These are phyloP conservation scores for Neosilurus mollespiculum DNA, from an alignment of 2,797 vertebrate species.

Conservation along the genomic window DNA sequence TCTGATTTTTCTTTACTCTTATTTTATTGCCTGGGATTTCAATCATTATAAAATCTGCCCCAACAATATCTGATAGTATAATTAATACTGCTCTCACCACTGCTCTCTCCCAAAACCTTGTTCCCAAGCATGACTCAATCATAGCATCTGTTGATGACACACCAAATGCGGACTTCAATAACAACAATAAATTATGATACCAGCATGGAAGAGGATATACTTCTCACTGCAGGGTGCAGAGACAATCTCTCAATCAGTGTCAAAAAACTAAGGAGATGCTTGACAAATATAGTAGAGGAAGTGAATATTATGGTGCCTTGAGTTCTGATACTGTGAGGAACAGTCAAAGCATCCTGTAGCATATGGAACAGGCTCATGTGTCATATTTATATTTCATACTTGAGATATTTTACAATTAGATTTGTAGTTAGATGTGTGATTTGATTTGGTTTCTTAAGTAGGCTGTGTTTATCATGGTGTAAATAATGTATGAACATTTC, in stretches of 20 bases:
- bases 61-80: background rate
- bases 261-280: background rate
- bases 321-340: background rate
- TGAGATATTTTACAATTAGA: background rate
- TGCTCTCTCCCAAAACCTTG: background rate
- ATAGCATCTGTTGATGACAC: constrained; percentile 22
- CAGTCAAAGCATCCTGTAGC: background rate
- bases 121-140: constrained; percentile 11
- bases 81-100: background rate
- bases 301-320: background rate
- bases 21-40: background rate
- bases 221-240: constrained; percentile 35
- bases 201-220: constrained; percentile 36
- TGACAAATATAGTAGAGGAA: background rate
- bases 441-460: background rate
- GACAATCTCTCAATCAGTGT: background rate
- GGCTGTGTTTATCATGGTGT: background rate
- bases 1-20: background rate
- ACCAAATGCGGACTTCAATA: constrained; percentile 11
- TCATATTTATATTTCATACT: background rate
- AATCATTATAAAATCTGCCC: background rate
- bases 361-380: background rate
- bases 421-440: background rate
- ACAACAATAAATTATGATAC: constrained; percentile 22
- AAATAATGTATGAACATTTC: no score